Evolutionary conservation across 2,113 vertebrate species (phyloP).

Genomic region (Pelodiscus sinensis): DNA sequence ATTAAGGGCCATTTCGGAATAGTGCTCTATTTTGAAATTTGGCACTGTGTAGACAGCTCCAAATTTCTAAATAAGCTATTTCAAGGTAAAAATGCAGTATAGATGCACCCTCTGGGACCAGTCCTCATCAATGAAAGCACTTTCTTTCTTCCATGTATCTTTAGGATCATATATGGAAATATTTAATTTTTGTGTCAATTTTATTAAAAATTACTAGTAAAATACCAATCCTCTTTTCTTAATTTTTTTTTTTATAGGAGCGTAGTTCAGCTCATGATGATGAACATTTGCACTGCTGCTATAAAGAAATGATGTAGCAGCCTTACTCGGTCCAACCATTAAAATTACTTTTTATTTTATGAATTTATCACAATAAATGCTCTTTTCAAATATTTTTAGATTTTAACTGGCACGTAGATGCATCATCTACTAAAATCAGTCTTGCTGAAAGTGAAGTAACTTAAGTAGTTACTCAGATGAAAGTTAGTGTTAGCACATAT

Average conservation of each 20-base stretch:
- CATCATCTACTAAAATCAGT: background rate
- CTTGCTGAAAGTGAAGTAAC: background rate
- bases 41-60: too few relatives aligned
- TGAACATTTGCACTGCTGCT: background rate
- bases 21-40: too few relatives aligned
- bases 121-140: background rate
- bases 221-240: background rate
- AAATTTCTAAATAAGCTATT: too few relatives aligned
- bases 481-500: background rate
- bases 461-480: background rate
- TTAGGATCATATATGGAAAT: background rate
- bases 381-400: background rate
- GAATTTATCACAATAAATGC: background rate
- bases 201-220: background rate
- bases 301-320: background rate
- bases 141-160: background rate
- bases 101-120: background rate
- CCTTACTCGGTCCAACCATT: background rate
- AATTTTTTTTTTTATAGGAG: background rate
- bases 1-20: too few relatives aligned
- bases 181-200: background rate
- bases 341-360: background rate
- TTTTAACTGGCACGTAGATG: background rate
- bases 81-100: too few relatives aligned
- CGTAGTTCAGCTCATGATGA: slow-evolving; percentile 17